These are phyloP conservation scores for Myotis brandtii DNA, from an alignment of 2,113 vertebrate species.

Conservation along the genomic window DNA sequence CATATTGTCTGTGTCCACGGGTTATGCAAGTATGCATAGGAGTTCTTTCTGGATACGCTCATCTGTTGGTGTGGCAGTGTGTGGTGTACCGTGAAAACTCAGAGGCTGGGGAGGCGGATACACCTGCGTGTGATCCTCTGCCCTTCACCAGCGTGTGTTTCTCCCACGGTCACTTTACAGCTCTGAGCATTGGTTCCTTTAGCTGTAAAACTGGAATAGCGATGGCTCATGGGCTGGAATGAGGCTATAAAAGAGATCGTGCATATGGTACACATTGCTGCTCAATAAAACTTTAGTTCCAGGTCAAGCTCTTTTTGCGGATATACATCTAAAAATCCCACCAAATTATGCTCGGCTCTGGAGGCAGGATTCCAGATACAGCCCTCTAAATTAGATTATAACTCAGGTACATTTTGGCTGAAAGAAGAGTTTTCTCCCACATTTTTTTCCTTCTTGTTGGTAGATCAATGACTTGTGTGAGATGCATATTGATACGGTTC, in stretches of 20 bases:
- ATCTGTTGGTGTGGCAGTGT: not conserved
- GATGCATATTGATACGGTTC: constrained; percentile 86
- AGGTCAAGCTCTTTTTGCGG: not conserved
- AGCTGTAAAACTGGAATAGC: not conserved
- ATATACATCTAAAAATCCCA: not conserved
- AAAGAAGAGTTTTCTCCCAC: not conserved
- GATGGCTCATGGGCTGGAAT: not conserved
- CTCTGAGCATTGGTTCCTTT: not conserved
- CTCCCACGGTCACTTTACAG: not conserved
- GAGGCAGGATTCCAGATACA: not conserved
- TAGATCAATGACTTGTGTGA: constrained; percentile 89
- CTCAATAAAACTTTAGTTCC: constrained; percentile 1
- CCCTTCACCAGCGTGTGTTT: not conserved
- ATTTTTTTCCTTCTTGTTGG: constrained; percentile 48
- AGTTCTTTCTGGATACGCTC: not conserved
- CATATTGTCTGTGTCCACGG: too few species aligned
- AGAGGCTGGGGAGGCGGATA: not conserved
- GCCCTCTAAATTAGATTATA: not conserved
- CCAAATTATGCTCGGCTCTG: not conserved
- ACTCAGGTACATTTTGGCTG: not conserved
- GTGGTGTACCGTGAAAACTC: not conserved
- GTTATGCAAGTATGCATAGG: too few species aligned
- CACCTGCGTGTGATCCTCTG: not conserved
- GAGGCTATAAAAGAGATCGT: not conserved
- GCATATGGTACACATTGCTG: not conserved